A percentile compares a stretch with the other conserved stretches of the same genome.
These are phyloP conservation scores for Sapajus apella DNA, from an alignment of 2,113 vertebrate genomes.

Conservation along the genomic window DNA sequence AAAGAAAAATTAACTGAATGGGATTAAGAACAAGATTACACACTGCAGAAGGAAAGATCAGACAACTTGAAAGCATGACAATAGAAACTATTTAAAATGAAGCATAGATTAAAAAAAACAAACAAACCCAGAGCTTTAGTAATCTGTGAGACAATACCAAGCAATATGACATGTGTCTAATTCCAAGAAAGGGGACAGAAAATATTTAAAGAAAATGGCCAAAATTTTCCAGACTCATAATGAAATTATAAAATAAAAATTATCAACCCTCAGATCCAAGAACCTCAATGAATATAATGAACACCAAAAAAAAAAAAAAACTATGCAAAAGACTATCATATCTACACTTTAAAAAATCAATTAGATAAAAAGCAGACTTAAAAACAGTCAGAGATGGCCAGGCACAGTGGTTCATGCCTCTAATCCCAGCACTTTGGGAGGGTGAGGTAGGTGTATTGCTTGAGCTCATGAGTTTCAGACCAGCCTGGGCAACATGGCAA, in stretches of 20 bases:
- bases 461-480: too few species aligned
- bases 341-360: not conserved
- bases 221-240: not conserved
- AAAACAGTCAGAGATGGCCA: not conserved
- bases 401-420: too few species aligned
- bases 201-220: not conserved
- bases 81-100: not conserved
- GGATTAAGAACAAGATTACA: not conserved
- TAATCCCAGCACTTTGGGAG: too few species aligned
- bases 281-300: not conserved
- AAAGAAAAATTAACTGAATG: not conserved
- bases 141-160: not conserved
- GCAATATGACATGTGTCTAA: not conserved
- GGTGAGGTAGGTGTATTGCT: too few species aligned
- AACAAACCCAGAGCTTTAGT: not conserved
- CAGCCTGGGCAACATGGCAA: too few species aligned
- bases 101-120: not conserved
- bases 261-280: not conserved
- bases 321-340: not conserved
- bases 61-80: too few species aligned
- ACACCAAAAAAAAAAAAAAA: not conserved
- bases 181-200: not conserved
- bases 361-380: not conserved
- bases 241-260: too few species aligned
- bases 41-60: not conserved